These are phyloP conservation scores for Heliothis virescens DNA, from an alignment of 1,140 invertebrate genomes.

Conservation along the genomic window DNA sequence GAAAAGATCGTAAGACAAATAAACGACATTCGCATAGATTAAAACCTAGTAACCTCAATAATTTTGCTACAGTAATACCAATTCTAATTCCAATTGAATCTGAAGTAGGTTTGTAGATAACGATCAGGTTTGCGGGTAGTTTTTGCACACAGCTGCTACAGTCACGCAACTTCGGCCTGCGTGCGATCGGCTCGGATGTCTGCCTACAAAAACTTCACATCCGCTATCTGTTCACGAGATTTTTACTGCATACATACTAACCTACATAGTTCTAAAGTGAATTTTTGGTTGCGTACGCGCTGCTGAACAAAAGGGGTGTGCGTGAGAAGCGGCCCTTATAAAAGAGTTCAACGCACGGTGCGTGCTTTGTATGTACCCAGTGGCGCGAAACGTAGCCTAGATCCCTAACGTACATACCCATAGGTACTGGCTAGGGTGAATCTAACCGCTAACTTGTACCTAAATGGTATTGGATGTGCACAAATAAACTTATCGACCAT, in stretches of 20 bases:
- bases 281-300: conserved; percentile 48
- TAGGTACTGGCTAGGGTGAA: conserved; percentile 9
- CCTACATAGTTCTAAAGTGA: conserved; percentile 52
- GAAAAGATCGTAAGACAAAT: background rate
- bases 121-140: conserved; percentile 32
- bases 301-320: conserved; percentile 53
- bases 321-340: conserved; percentile 76
- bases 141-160: conserved; percentile 52
- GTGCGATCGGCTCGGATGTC: conserved; percentile 57
- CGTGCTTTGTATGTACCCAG: conserved; percentile 72
- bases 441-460: conserved; percentile 19
- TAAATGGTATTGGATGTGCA: background rate
- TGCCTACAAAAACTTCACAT: conserved; percentile 64
- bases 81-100: background rate
- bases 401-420: conserved; percentile 56
- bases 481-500: background rate
- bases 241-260: conserved; percentile 57
- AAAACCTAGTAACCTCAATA: background rate
- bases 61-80: background rate
- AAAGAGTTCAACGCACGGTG: conserved; percentile 85
- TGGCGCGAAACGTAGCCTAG: conserved; percentile 66
- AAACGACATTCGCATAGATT: background rate
- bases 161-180: conserved; percentile 69
- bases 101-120: conserved; percentile 5
- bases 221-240: conserved; percentile 60